Conservation (phyloP, 2,797 vertebrate genomes). For the Acipenser oxyrinchus region DNA sequence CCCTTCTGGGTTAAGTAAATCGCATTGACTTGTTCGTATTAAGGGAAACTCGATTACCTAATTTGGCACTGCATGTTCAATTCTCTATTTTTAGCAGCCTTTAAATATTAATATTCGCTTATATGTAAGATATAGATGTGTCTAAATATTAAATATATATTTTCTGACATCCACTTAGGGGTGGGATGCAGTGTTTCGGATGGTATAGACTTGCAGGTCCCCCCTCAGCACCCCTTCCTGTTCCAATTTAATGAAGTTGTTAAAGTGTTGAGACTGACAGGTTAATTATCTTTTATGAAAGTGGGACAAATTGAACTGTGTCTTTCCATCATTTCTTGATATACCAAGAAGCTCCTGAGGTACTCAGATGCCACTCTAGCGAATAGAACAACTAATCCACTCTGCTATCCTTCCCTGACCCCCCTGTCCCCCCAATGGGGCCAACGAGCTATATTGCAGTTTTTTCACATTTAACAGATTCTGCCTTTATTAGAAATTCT, state of each 20-base stretch:
- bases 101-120: conserved; percentile 22
- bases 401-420: conserved; percentile 64
- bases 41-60: too few species aligned
- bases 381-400: conserved; percentile 74
- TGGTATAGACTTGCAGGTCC: conserved; percentile 24
- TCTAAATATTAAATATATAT: conserved; percentile 53
- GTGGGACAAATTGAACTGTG: conserved; percentile 97
- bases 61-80: neutral
- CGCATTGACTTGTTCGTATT: conserved; percentile 42
- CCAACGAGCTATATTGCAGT: conserved; percentile 50
- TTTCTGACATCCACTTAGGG: conserved; percentile 64
- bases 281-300: conserved; percentile 99
- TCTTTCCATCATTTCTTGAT: conserved; percentile 89
- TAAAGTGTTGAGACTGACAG: conserved; percentile 89
- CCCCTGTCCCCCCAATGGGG: conserved; percentile 51
- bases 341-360: conserved; percentile 70
- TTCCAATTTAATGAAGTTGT: conserved; percentile 91
- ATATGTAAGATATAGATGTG: conserved; percentile 34
- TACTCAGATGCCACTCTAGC: conserved; percentile 64
- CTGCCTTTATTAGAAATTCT: conserved; percentile 71
- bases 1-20: conserved; percentile 49
- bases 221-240: conserved; percentile 55
- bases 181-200: conserved; percentile 29
- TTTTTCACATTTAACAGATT: conserved; percentile 70
- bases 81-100: conserved; percentile 19